Base-by-base conservation (phyloP, 2,888 invertebrate genomes). In the Sericinus montela region DNA sequence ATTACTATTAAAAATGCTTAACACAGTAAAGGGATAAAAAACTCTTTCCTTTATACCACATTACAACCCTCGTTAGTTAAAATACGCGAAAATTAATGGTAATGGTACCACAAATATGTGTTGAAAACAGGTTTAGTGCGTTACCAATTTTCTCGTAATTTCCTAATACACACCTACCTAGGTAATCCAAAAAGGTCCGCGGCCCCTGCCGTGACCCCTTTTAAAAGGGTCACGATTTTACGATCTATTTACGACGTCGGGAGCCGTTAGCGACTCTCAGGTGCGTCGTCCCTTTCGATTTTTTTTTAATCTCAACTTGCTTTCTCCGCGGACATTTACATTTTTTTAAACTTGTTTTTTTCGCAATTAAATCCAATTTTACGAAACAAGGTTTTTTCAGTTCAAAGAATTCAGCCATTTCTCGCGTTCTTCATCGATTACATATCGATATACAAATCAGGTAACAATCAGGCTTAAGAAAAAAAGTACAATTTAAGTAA, bases 201-300 rank as follows among this genome's bases (percentile, higher is more conserved):
- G 42, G n/a, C n/a, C 29, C 15, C 47, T 32, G 35, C 23, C 37
- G 39, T 40, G 45, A 45, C 41, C 45, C 50, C 37, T 45, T 50
- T 40, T 41, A 45, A 19, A 16, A 14, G 40, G 41, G 39, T 32
- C 51, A 25, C 37, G 38, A 39, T 38, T 53, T 53, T 58, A 55
- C 56, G 51, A 51, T 45, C 34, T 54, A 51, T 56, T 58, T 58
- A 57, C 55, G 58, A 55, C 40, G 55, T 46, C 50, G 40, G 50
- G 46, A 36, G 48, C 48, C 53, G 44, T 53, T 52, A 49, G 43
- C 45, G 43, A 35, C 45, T 46, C 54, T 48, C 60, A 60, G 55
- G 56, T 54, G 58, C 45, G 52, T 44, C 35, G n/a, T n/a, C 38
- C 39, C 11, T 25, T 1, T 35, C 9, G 16, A 16, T 28, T 35